Base-by-base conservation (phyloP, 2,888 invertebrate species). In the Eudemis profundana region DNA sequence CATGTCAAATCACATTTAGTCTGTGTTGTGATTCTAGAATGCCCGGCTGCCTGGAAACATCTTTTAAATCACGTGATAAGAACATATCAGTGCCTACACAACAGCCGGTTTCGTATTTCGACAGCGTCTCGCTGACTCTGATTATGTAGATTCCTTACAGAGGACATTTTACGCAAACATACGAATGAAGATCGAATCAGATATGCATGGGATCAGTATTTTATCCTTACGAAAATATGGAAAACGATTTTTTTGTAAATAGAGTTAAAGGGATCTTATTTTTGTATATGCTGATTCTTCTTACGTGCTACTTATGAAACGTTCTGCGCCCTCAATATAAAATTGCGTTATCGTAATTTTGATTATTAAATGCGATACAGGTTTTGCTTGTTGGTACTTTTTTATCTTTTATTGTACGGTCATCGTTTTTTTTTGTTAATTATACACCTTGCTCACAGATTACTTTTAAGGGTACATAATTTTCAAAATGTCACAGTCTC, bases 161-260 rank as follows among this genome's bases (percentile, higher is more conserved):
- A 81, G 77, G 78, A 84, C 82, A 84, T 86, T 86, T 85, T 82
- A 87, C 86, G 85, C 85, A 88, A 88, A 87, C 84, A 84, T 83
- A 84, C 81, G 84, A 85, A 86, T 85, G 85, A 83, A 83, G 83
- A 87, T 84, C 86, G 82, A 86, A 88, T 87, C 87, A 87, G 84
- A 87, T 89, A 87, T 87, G 86, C 85, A 87, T 87, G 82, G 86
- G 84, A 86, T 86, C 86, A 83, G 85, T 85, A 83, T 84, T 83
- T 85, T 85, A 84, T 84, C 81, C 82, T 80, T 76, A 75, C 73
- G 64, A 80, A 84, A 82, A 84, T 85, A 84, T 86, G 78, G 76
- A 74, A 79, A 81, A 59, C 67, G 70, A 75, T 79, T 81, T 80
- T 83, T 79, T 75, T 72, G 79, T 84, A 83, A 81, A 83, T 79